Evolutionary conservation across 2,888 invertebrate genomes (phyloP).

Genomic region (Lysandra bellargus): DNA sequence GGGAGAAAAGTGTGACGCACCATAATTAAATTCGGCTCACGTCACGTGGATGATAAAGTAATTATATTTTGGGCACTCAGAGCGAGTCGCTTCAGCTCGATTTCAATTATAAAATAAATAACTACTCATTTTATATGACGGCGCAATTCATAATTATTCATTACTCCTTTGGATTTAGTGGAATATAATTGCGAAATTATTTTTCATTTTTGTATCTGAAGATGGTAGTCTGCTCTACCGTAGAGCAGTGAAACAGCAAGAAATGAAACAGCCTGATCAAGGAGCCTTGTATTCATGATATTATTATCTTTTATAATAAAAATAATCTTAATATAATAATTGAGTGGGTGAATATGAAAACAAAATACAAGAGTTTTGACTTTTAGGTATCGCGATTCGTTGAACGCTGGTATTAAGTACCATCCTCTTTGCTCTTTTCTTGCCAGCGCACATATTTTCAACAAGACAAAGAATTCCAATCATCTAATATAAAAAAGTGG

Average conservation of each 20-base stretch:
- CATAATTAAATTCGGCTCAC: conserved; percentile 28
- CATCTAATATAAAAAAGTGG: background rate
- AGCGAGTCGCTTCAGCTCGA: conserved; percentile 34
- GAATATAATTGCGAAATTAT: background rate
- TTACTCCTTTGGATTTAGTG: background rate
- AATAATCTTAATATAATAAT: too few relatives aligned
- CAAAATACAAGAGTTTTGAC: too few relatives aligned
- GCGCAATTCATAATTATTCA: background rate
- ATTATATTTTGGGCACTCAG: conserved; percentile 27
- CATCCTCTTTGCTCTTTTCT: background rate
- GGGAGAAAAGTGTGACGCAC: background rate
- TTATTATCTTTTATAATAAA: too few relatives aligned
- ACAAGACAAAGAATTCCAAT: background rate
- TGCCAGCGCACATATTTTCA: background rate
- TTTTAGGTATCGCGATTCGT: too few relatives aligned
- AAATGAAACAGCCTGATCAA: too few relatives aligned
- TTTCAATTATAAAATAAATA: conserved; percentile 34
- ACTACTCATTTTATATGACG: conserved; percentile 37
- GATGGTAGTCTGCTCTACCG: too few relatives aligned
- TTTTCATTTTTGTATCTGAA: too few relatives aligned
- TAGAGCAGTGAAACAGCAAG: too few relatives aligned
- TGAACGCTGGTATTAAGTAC: background rate
- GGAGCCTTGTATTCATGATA: too few relatives aligned
- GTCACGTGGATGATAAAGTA: conserved; percentile 24
- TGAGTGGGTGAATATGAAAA: background rate